phyloP scores from a whole-genome alignment of 2,888 invertebrate species.

The Ormyrus nitidulus region DNA sequence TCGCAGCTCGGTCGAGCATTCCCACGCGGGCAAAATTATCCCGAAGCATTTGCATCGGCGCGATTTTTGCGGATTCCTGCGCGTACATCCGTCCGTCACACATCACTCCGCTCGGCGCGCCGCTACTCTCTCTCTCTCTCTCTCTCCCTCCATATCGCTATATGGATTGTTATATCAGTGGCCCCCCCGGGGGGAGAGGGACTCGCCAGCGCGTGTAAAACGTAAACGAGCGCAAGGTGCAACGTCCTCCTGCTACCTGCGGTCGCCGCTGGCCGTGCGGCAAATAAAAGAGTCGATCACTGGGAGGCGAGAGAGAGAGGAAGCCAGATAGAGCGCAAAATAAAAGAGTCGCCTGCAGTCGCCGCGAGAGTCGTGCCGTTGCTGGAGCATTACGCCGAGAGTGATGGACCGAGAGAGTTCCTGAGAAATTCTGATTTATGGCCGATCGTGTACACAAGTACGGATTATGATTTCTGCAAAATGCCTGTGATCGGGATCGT shows the following conservation, averaged over 20 bases:
- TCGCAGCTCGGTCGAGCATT: background rate
- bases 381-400: background rate
- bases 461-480: too few relatives aligned
- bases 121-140: too few relatives aligned
- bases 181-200: slow-evolving; percentile 5
- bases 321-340: background rate
- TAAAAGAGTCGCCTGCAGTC: background rate
- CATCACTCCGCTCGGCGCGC: too few relatives aligned
- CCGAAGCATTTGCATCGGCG: background rate
- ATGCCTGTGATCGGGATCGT: too few relatives aligned
- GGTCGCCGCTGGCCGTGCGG: background rate
- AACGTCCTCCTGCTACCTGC: slow-evolving; percentile 14
- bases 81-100: too few relatives aligned
- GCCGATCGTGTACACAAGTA: too few relatives aligned
- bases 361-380: background rate
- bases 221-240: slow-evolving; percentile 14
- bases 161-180: slow-evolving; percentile 19
- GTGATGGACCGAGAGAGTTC: too few relatives aligned
- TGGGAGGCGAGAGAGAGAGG: background rate
- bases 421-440: too few relatives aligned
- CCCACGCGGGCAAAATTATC: background rate
- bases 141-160: background rate
- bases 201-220: slow-evolving; percentile 2
- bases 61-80: too few relatives aligned
- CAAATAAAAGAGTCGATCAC: background rate